Base-by-base conservation (phyloP, 2,888 invertebrate genomes). In the Mesopsocus fuscifrons region DNA sequence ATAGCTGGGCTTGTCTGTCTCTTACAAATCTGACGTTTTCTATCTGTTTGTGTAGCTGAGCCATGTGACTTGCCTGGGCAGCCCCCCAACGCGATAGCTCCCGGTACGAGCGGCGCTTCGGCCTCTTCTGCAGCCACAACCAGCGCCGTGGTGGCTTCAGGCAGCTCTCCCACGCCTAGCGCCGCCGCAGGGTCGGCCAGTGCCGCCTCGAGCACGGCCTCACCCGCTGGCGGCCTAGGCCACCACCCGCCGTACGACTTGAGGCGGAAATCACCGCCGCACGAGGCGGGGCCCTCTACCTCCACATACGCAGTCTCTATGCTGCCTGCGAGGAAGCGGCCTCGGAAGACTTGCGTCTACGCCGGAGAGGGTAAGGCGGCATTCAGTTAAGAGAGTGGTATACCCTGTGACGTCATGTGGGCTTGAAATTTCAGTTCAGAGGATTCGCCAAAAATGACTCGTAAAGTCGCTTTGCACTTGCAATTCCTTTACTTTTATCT, bases 241-340 rank as follows among this genome's bases (percentile, higher is more conserved):
- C 61, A 88, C 62, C 85, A 85, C 60, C 83, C 87, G 50, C 89
- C 89, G 2, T 89, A 89, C 59, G 89, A 89, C 61, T 67, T 89
- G 57, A 72, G 89, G 48, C 72, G 88, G 53, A 89, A 89, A 64
- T 83, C 79, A 50, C 82, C 81, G 35, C 76, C 77, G 38, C 70
- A 71, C 54, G 72, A 75, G 51, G 77, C 76, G 51, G 77, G 78
- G 44, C 74, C 77, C 47, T 74, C 78, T 20, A 72, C 71, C 50
- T 47, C 52, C 41, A 60, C 59, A 22, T 65, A 64, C 51, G 57
- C 61, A 43, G 59, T 63, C 42, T 72, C 76, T 59, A 73, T 82
- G 68, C 66, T 84, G 59, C 85, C 85, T 31, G 84, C 87, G 41
- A 70, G 87, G 54, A 88, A 87, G 60, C 71, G 87, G 56, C 83